Conservation (phyloP, 2,113 vertebrate species). For the Datnioides undecimradiatus region DNA sequence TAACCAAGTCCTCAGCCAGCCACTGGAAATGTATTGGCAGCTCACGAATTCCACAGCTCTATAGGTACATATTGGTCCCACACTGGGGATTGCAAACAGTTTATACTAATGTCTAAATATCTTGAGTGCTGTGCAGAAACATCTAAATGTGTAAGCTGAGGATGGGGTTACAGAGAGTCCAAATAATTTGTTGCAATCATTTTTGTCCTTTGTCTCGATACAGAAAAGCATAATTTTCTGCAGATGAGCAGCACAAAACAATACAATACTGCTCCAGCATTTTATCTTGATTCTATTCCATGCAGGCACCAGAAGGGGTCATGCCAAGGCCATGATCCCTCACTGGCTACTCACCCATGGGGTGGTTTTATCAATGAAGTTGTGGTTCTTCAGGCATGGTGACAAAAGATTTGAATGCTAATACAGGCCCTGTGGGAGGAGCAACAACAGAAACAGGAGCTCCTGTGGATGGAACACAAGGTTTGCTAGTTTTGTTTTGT, state of each 20-base stretch:
- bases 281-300: not conserved
- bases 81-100: conserved; percentile 11
- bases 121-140: not conserved
- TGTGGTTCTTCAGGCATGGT: no score
- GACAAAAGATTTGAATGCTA: no score
- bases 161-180: not conserved
- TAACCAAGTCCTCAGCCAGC: not conserved
- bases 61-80: conserved; percentile 14
- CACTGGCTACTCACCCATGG: not conserved
- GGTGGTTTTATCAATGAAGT: no score
- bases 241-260: not conserved
- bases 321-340: not conserved
- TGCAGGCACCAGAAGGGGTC: not conserved
- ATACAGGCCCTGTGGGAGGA: no score
- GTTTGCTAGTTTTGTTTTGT: no score
- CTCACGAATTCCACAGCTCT: not conserved
- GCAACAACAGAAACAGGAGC: no score
- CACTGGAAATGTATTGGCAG: conserved; percentile 34
- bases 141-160: conserved; percentile 5
- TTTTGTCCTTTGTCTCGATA: no score
- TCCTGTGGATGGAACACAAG: no score
- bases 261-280: not conserved
- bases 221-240: no score
- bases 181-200: not conserved
- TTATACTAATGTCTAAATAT: conserved; percentile 22